Conservation (phyloP, 1,140 invertebrate genomes). For the Neodiprion pinetum region DNA sequence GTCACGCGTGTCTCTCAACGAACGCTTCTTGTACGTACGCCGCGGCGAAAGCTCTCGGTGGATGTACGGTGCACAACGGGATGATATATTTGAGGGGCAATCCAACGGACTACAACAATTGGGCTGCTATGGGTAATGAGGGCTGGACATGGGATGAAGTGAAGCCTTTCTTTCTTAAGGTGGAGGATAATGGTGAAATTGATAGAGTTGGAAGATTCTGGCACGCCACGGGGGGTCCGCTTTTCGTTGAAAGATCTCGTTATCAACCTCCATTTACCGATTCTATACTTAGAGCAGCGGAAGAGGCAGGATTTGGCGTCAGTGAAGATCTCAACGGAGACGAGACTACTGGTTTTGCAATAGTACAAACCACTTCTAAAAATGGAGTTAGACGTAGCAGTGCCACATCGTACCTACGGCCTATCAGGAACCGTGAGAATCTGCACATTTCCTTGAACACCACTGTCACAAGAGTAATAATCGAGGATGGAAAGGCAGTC, state of each 20-base stretch:
- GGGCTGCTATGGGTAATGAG: conserved; percentile 50
- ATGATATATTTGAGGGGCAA: no score
- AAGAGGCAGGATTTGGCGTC: conserved; percentile 29
- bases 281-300: conserved; percentile 67
- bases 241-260: conserved; percentile 45
- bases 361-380: conserved; percentile 63
- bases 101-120: no score
- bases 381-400: conserved; percentile 74
- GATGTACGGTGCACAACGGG: conserved; percentile 65
- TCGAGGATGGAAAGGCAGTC: conserved; percentile 65
- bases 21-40: conserved; percentile 49
- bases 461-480: conserved; percentile 68
- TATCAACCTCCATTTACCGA: conserved; percentile 62
- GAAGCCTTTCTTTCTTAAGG: no score
- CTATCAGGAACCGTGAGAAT: conserved; percentile 68
- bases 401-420: conserved; percentile 71
- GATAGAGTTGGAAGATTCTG: conserved; percentile 32
- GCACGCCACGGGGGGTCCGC: conserved; percentile 57
- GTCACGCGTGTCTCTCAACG: conserved; percentile 76
- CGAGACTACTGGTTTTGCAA: conserved; percentile 57
- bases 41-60: conserved; percentile 62
- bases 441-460: conserved; percentile 75
- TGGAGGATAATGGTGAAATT: no score
- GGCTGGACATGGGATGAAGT: conserved; percentile 69
- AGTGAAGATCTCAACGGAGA: conserved; percentile 50